Evolutionary conservation across 2,113 vertebrate species (phyloP).

Genomic region (Elephantulus edwardii): DNA sequence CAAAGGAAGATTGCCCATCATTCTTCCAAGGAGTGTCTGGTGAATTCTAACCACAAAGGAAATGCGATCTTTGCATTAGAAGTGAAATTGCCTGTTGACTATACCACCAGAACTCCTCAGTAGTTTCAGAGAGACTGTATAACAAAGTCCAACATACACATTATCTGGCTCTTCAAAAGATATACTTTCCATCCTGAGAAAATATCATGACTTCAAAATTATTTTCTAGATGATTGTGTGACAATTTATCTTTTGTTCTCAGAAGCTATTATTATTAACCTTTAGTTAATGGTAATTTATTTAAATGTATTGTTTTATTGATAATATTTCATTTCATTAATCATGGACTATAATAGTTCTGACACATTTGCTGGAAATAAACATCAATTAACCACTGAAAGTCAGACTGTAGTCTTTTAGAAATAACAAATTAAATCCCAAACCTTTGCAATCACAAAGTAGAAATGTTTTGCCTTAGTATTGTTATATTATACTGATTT

Average conservation of each 20-base stretch:
- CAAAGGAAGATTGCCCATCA: too few species aligned
- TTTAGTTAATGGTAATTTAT: not conserved
- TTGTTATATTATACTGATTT: fast-evolving
- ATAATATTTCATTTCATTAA: not conserved
- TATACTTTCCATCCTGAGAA: not conserved
- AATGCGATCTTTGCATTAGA: too few species aligned
- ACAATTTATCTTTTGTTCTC: not conserved
- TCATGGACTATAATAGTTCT: not conserved
- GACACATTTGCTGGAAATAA: not conserved
- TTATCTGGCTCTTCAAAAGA: fast-evolving
- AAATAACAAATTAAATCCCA: not conserved
- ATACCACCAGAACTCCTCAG: too few species aligned
- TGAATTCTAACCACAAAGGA: too few species aligned
- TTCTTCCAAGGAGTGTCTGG: too few species aligned
- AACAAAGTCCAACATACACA: fast-evolving
- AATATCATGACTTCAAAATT: not conserved
- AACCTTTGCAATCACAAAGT: not conserved
- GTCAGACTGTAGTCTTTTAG: not conserved
- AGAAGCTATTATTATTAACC: not conserved
- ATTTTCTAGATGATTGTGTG: not conserved
- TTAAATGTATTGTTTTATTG: constrained; percentile 15
- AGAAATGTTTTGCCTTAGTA: too few species aligned
- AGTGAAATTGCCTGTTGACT: too few species aligned
- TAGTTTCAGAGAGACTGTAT: not conserved
- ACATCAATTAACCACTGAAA: not conserved